These are phyloP conservation scores for Ptilonorhynchus violaceus DNA, from an alignment of 2,113 vertebrate genomes.

Conservation along the genomic window DNA sequence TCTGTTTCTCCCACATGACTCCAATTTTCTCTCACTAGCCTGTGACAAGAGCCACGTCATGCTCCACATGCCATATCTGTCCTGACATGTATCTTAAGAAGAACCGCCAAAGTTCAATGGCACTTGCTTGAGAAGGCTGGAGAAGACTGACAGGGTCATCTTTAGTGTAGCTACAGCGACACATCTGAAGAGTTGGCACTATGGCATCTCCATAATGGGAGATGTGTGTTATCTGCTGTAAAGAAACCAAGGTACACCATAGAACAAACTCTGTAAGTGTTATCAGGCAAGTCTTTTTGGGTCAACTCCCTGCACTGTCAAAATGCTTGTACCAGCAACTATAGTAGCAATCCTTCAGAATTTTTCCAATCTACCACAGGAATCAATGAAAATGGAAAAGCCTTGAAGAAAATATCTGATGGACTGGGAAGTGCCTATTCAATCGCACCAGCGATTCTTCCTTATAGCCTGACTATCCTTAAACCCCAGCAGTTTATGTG, in stretches of 20 bases:
- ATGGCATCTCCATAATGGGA: neutral
- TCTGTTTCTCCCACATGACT: neutral
- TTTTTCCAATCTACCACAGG: neutral
- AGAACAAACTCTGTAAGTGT: neutral
- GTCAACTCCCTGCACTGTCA: neutral
- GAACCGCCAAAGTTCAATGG: neutral
- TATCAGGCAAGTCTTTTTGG: neutral
- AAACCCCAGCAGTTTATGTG: neutral
- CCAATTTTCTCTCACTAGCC: neutral
- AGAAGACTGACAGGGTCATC: neutral
- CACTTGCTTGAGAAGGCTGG: neutral
- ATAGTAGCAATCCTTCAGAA: neutral
- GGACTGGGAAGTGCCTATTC: neutral
- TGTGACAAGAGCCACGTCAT: neutral
- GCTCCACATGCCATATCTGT: fast-evolving
- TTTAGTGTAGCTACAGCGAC: neutral
- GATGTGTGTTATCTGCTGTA: neutral
- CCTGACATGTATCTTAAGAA: neutral
- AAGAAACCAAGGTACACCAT: neutral
- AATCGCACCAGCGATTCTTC: neutral
- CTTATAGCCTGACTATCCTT: neutral
- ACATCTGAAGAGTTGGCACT: neutral
- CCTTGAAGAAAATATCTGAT: neutral
- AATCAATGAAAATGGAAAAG: neutral
- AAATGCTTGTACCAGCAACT: neutral